Conservation (phyloP, 2,113 vertebrate species). For the Phasianus colchicus region DNA sequence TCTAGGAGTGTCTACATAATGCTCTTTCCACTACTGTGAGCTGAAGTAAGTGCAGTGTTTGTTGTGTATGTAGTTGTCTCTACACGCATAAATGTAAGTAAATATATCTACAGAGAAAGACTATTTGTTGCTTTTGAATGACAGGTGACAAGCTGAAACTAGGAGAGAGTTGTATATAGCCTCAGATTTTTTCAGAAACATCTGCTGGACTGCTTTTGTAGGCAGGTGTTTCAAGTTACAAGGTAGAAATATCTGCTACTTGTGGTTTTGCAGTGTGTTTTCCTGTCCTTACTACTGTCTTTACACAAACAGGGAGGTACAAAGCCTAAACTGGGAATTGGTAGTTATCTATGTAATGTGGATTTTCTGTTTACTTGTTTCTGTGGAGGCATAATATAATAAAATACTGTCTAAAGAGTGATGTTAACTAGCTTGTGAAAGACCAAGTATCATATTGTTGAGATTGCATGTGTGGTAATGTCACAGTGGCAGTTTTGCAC, state of each 20-base stretch:
- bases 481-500: neutral
- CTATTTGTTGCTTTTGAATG: neutral
- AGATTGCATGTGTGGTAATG: neutral
- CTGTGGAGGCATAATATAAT: neutral
- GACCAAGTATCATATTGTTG: neutral
- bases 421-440: neutral
- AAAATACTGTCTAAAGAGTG: neutral
- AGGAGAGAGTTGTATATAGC: neutral
- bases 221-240: neutral
- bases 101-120: neutral
- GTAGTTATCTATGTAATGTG: neutral
- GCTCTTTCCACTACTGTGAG: neutral
- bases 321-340: neutral
- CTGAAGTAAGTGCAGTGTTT: neutral
- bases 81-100: rapidly evolving
- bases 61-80: neutral
- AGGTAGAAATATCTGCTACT: neutral
- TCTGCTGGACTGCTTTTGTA: neutral
- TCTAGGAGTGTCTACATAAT: neutral
- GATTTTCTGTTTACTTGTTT: neutral
- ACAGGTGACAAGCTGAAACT: neutral
- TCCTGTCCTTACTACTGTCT: neutral
- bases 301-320: neutral
- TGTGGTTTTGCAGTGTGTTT: neutral
- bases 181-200: neutral